Base-by-base conservation (phyloP, 2,888 invertebrate genomes). In the Nomada ferruginata region DNA sequence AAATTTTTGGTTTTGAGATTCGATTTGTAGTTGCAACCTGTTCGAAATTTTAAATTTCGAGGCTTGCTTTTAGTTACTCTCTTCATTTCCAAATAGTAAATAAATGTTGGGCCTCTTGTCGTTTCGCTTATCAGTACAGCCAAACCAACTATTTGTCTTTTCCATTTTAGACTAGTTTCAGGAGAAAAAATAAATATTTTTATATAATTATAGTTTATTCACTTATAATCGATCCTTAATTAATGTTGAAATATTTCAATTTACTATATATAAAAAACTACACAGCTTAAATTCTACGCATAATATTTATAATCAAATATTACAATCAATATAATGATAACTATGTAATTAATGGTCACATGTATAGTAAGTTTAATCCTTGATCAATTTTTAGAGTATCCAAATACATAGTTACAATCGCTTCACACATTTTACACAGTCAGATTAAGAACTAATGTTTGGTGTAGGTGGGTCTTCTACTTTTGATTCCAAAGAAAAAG, bases 401-500 rank as follows among this genome's bases (percentile, higher is more conserved):
- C 47, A 52, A 74, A 61, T 57, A 23, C 23, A 23, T 23, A 50
- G 26, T 47, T 82, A 57, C 23, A 64, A 61, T 61, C 20, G 63
- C 13, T 44, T 53, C 23, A 20, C 23, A 44, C 15, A n/a, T 23
- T 2, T 50, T 59, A 13, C 15, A 44, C 42, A 36, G 63, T 59
- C 68, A 52, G 50, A 42, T 76, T 63, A 85, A 44, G 77, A 59
- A 57, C 64, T 77, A 29, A 76, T 74, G 44, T 92, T 91, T 18
- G 92, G 89, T 1, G 94, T 92, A 50, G 94, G 90, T 42, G 93
- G 89, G 59, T 96, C 96, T 80, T 98, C 98, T 18, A 97, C 96
- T 94, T 98, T 98, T 91, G 98, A 98, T 94, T 99, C 99, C 82
- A 99, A 94, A 0, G 98, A 98, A 94, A 99, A 99, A 0, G 99